Base-by-base conservation (phyloP, 2,113 vertebrate genomes). In the Craseonycteris thonglongyai region DNA sequence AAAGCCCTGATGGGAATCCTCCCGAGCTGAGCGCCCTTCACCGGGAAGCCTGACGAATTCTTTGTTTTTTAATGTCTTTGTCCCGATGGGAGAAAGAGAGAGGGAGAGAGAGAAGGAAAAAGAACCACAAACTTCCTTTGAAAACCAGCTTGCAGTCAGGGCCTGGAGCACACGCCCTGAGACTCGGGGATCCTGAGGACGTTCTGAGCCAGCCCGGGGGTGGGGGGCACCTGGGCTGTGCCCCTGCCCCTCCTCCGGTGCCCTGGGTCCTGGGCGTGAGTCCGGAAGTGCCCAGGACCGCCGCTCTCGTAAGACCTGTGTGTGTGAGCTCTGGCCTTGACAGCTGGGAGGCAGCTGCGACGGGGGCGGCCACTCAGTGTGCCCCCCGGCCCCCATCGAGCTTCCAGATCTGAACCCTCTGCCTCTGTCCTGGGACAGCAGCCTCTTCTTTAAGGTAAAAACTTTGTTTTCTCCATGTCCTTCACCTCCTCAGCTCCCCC, bases 101-200 rank as follows among this genome's bases (percentile, higher is more conserved):
- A 88, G 75, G 33, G n/a, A 80, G 33, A 79, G 30, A 78, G 38
- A 61, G 22, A 88, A 56, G 18, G 71, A 75, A 6, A 38, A 86
- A 95, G 83, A 95, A 33, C 91, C 91, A 93, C 93, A 96, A 97
- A 97, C 96, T 97, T 97, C 96, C 94, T 95, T 72, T 92, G 88
- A 86, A 94, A 90, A 75, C 28, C 89, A 47, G 95, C 90, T 82
- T 54, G 58, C n/a, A 14, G 80, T 47, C 95, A 35, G 90, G 95
- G 95, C 97, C 97, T 90, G 96, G 79, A 66, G 87, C 21, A 35
- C 90, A n/a, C 16, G 47, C 56, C 68, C 26, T 58, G 6, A 59
- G 30, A 9, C 80, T 88, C 68, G 30, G 76, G 81, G 72, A 94
- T 35, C 78, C 78, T 16, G 91, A 63, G 63, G 93, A 24, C 49